Conservation (phyloP, 2,797 vertebrate species). For the Sternarchorhynchus goeldii region DNA sequence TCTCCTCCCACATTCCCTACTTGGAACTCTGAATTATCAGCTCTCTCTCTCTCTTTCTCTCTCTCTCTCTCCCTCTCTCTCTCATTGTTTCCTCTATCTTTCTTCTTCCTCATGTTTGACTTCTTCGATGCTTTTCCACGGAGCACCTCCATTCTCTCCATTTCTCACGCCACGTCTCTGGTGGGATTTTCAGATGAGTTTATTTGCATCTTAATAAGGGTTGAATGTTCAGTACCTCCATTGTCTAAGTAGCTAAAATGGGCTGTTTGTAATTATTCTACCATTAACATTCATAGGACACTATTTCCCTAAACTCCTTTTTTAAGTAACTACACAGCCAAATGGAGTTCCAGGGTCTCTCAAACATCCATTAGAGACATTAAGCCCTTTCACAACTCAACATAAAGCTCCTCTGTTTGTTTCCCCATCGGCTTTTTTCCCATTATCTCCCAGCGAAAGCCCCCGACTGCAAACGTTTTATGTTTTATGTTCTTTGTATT, state of each 20-base stretch:
- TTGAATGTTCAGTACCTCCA: conserved; percentile 83
- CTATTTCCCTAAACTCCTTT: conserved; percentile 80
- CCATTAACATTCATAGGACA: conserved; percentile 81
- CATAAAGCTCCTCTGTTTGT: conserved; percentile 75
- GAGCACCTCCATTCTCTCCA: conserved; percentile 59
- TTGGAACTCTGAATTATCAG: conserved; percentile 85
- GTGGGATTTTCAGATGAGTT: conserved; percentile 85
- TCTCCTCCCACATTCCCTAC: conserved; percentile 64
- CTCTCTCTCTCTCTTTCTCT: conserved; percentile 65
- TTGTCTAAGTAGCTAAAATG: conserved; percentile 85
- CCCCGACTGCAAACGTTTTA: conserved; percentile 35
- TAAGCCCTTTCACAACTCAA: conserved; percentile 69
- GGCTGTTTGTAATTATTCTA: conserved; percentile 85
- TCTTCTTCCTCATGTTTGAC: neutral
- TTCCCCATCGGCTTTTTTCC: conserved; percentile 73
- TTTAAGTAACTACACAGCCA: conserved; percentile 79
- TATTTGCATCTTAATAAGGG: conserved; percentile 89
- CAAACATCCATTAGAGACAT: conserved; percentile 66
- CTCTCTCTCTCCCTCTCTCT: conserved; percentile 10
- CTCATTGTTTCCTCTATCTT: conserved; percentile 39
- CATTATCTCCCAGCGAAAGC: conserved; percentile 75
- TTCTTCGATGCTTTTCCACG: conserved; percentile 41
- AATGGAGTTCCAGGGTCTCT: conserved; percentile 70
- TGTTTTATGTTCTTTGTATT: conserved; percentile 14
- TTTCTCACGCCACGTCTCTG: conserved; percentile 74